Conservation (phyloP, 2,888 invertebrate genomes). For the Apamea anceps region DNA sequence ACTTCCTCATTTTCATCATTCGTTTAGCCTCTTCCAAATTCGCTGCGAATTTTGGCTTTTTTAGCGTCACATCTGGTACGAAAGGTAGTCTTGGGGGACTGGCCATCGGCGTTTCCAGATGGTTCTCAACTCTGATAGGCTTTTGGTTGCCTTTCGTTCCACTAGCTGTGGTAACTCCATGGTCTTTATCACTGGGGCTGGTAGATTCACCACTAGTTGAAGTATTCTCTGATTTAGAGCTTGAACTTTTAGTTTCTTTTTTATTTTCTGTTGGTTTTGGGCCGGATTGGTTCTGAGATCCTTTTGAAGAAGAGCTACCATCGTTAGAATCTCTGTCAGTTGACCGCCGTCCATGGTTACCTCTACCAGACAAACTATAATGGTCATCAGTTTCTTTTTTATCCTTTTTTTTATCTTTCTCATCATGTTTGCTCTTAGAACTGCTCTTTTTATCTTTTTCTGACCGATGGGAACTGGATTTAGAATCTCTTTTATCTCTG, state of each 20-base stretch:
- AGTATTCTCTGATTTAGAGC: constrained; percentile 85
- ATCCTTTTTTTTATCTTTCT: constrained; percentile 86
- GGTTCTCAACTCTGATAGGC: constrained; percentile 83
- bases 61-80: constrained; percentile 88
- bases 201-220: constrained; percentile 88
- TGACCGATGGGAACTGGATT: constrained; percentile 82
- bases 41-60: constrained; percentile 92
- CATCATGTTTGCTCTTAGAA: constrained; percentile 84
- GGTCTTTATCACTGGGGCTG: constrained; percentile 88
- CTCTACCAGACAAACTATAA: constrained; percentile 92
- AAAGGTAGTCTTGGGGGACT: constrained; percentile 83
- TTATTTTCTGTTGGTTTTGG: constrained; percentile 82
- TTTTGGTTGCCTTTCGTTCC: constrained; percentile 75
- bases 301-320: constrained; percentile 90
- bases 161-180: constrained; percentile 69
- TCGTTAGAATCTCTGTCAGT: constrained; percentile 95
- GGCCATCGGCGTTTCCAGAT: constrained; percentile 81
- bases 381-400: constrained; percentile 93
- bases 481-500: constrained; percentile 79
- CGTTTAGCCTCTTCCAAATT: constrained; percentile 92
- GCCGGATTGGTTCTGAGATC: constrained; percentile 80
- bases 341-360: constrained; percentile 92
- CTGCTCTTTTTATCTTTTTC: constrained; percentile 85
- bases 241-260: constrained; percentile 83
- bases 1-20: constrained; percentile 92